Evolutionary conservation across 92 coral and sea anemone species (phyloP).

Genomic region (Porites divaricata): DNA sequence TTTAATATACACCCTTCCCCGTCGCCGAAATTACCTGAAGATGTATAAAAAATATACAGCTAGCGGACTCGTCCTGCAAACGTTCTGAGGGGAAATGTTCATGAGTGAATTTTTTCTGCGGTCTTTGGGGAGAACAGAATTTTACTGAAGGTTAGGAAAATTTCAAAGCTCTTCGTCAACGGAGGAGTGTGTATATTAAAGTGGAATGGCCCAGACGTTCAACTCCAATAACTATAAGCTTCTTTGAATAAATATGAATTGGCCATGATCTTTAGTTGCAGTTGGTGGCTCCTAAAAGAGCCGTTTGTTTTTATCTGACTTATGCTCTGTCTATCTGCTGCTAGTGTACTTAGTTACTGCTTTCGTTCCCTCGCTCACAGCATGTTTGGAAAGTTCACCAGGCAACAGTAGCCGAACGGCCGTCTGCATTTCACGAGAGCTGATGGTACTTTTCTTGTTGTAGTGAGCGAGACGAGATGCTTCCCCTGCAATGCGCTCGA

Average conservation of each 20-base stretch:
- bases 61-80: too few relatives aligned
- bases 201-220: too few relatives aligned
- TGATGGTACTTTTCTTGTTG: conserved; percentile 70
- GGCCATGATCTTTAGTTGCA: conserved; percentile 41
- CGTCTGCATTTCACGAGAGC: conserved; percentile 76
- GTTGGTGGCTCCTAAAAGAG: conserved; percentile 70
- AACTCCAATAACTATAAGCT: too few relatives aligned
- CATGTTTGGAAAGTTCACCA: conserved; percentile 74
- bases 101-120: too few relatives aligned
- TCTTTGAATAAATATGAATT: background rate
- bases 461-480: conserved; percentile 71
- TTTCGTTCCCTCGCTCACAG: conserved; percentile 75
- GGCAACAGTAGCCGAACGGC: conserved; percentile 73
- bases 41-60: too few relatives aligned
- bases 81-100: too few relatives aligned
- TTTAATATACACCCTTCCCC: too few relatives aligned
- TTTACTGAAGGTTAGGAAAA: too few relatives aligned
- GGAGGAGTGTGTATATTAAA: too few relatives aligned
- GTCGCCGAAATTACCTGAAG: too few relatives aligned
- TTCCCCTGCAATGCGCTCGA: conserved; percentile 72
- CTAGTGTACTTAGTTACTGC: conserved; percentile 76
- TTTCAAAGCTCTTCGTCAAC: too few relatives aligned
- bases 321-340: conserved; percentile 26
- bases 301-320: conserved; percentile 13
- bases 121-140: too few relatives aligned